phyloP scores from a whole-genome alignment of 2,888 invertebrate genomes.

The Hirtodrosophila histrioides region DNA sequence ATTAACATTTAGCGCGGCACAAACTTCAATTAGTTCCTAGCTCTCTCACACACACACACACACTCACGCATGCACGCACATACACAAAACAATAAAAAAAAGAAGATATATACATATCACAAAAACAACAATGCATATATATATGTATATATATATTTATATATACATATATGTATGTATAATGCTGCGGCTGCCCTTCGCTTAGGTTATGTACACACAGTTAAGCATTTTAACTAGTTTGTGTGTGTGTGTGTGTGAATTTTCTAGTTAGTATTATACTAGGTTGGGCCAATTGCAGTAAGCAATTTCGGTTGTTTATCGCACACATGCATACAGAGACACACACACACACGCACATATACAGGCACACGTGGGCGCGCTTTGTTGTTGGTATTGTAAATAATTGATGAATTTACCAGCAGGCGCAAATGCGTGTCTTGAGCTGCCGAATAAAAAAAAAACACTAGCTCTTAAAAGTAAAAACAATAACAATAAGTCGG shows the following conservation, averaged over 20 bases:
- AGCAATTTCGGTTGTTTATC: constrained; percentile 38
- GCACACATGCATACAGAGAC: constrained; percentile 12
- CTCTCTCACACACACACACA: constrained; percentile 9
- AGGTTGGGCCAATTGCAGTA: constrained; percentile 32
- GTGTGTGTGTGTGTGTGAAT: constrained; percentile 18
- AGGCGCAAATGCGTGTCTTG: constrained; percentile 36
- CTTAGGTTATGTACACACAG: constrained; percentile 48
- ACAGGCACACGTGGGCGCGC: constrained; percentile 26
- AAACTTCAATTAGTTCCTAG: constrained; percentile 6
- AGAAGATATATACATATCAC: constrained; percentile 22
- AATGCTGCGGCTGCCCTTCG: constrained; percentile 40
- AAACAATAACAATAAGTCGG: constrained; percentile 62
- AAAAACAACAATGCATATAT: constrained; percentile 30
- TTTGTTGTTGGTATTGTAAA: constrained; percentile 24
- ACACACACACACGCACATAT: constrained; percentile 3
- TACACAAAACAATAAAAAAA: constrained; percentile 19
- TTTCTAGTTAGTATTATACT: constrained; percentile 35
- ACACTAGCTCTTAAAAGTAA: constrained; percentile 50
- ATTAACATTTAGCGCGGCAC: constrained; percentile 20
- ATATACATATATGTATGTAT: no score
- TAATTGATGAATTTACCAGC: constrained; percentile 42
- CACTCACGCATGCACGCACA: background rate
- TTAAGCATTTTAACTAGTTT: constrained; percentile 43
- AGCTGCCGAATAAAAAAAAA: constrained; percentile 45
- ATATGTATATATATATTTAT: no score